Evolutionary conservation across 2,888 invertebrate genomes (phyloP).

Genomic region (Scaeva pyrastri): DNA sequence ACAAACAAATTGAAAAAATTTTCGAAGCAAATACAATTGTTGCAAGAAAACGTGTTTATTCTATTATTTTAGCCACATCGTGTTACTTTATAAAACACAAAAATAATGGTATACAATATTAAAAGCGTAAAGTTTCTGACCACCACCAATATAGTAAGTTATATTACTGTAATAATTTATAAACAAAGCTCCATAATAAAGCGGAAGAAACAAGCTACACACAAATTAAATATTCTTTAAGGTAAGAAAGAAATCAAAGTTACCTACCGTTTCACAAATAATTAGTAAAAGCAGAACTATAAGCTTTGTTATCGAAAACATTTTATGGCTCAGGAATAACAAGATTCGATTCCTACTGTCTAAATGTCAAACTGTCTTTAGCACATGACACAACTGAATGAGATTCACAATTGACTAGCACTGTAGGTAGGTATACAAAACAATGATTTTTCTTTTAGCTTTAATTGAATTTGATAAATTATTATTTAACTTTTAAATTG

Average conservation of each 20-base stretch:
- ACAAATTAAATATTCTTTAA: background rate
- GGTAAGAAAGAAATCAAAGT: background rate
- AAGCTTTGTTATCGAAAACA: slow-evolving; percentile 43
- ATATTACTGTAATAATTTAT: background rate
- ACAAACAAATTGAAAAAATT: slow-evolving; percentile 15
- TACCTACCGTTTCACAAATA: slow-evolving; percentile 63
- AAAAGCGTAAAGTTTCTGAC: background rate
- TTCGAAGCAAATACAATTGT: slow-evolving; percentile 27
- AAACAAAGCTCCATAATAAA: background rate
- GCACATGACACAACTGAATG: slow-evolving; percentile 41
- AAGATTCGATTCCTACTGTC: slow-evolving; percentile 28
- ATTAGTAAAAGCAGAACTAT: slow-evolving; percentile 58
- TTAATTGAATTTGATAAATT: background rate
- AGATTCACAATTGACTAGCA: too few species aligned
- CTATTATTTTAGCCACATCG: slow-evolving; percentile 16
- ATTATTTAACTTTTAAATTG: background rate
- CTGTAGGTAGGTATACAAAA: background rate
- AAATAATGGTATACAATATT: background rate
- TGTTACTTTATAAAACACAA: background rate
- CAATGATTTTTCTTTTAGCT: background rate
- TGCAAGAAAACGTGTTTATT: slow-evolving; percentile 45
- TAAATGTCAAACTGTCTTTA: background rate
- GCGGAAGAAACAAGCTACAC: slow-evolving; percentile 35
- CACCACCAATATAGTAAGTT: slow-evolving; percentile 11
- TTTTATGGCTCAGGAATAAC: slow-evolving; percentile 40